phyloP scores from a whole-genome alignment of 2,113 vertebrate species.

The Platichthys flesus region DNA sequence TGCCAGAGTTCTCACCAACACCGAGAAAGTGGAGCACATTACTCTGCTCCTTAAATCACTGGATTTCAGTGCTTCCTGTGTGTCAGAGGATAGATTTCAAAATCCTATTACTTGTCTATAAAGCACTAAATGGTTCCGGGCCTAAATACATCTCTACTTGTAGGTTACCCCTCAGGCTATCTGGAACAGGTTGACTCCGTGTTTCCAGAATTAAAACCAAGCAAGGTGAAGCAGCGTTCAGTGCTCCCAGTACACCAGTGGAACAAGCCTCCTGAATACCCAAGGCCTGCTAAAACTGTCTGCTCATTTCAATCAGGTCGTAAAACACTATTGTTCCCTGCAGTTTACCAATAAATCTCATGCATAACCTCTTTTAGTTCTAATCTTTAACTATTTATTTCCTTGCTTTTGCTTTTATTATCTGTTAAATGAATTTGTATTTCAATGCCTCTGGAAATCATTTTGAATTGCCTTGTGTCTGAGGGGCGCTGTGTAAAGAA shows the following conservation, averaged over 20 bases:
- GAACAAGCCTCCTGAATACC: background rate
- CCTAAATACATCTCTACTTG: conserved; percentile 14
- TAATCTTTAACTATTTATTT: background rate
- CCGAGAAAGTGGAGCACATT: conserved; percentile 5
- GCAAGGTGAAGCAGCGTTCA: background rate
- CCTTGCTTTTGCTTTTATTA: background rate
- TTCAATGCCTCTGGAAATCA: background rate
- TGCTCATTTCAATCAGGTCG: background rate
- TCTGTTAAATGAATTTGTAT: too few relatives aligned
- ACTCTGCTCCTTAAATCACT: conserved; percentile 15
- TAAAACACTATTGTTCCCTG: background rate
- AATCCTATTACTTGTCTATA: conserved; percentile 1
- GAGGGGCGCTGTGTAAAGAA: background rate
- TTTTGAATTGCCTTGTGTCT: background rate
- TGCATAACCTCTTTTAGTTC: background rate
- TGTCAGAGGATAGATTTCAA: conserved; percentile 15
- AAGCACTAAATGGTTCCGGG: background rate
- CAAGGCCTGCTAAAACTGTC: background rate
- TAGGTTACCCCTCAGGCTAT: background rate
- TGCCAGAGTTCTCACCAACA: background rate
- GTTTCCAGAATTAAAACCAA: background rate
- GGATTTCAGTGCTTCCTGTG: conserved; percentile 1
- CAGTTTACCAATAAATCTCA: background rate
- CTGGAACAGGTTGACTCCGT: background rate
- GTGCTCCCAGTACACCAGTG: background rate